Percentiles rank a stretch among this genome's conserved stretches.
Conservation (phyloP, 1,140 invertebrate genomes). For the Scaptomyza pallida region DNA sequence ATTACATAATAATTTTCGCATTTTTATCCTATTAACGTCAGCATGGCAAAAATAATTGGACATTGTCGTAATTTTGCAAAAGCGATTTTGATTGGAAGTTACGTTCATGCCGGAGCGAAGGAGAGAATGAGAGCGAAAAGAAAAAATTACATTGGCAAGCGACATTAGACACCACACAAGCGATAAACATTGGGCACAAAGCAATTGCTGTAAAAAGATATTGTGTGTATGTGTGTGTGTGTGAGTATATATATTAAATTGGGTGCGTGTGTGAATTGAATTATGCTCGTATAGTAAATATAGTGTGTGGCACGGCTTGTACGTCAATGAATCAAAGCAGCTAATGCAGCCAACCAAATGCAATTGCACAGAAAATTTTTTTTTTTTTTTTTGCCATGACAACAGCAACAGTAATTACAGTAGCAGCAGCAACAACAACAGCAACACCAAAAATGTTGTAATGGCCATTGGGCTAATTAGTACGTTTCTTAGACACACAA, state of each 20-base stretch:
- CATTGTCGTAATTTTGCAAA: conserved; percentile 47
- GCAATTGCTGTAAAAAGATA: conserved; percentile 22
- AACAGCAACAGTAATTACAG: conserved; percentile 42
- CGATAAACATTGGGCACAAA: conserved; percentile 21
- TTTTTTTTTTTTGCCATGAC: conserved; percentile 36
- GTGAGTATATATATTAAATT: too few relatives aligned
- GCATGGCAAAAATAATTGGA: conserved; percentile 57
- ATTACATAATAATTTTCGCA: conserved; percentile 61
- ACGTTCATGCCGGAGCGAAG: neutral
- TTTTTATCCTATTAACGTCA: conserved; percentile 63
- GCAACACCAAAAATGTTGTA: conserved; percentile 30
- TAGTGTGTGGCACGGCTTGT: conserved; percentile 17
- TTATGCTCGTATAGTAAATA: conserved; percentile 23
- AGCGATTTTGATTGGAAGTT: conserved; percentile 35
- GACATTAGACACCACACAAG: conserved; percentile 5
- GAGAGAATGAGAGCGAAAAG: neutral
- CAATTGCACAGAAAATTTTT: conserved; percentile 50
- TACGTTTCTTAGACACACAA: conserved; percentile 44
- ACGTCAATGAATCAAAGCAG: conserved; percentile 52
- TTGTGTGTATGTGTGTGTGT: neutral
- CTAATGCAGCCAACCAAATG: conserved; percentile 50
- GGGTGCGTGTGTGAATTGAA: conserved; percentile 18
- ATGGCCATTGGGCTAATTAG: conserved; percentile 49
- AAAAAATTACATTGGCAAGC: neutral
- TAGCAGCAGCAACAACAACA: conserved; percentile 13